Conservation (phyloP, 2,797 vertebrate species). For the Chaetophractus vellerosus region DNA sequence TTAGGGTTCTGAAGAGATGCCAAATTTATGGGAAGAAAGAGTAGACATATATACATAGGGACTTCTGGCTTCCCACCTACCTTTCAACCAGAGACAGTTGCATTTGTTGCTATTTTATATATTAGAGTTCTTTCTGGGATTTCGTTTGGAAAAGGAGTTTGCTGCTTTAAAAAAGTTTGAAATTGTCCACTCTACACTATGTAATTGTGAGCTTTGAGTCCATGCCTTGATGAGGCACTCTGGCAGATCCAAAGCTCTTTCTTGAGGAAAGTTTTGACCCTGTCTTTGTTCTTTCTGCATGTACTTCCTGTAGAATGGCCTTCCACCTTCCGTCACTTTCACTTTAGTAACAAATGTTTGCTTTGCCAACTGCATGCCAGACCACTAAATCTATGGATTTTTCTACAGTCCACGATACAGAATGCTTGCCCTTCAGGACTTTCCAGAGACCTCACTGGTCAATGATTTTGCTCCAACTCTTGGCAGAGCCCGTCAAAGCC, state of each 20-base stretch:
- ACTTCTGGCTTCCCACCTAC: background rate
- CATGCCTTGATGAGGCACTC: background rate
- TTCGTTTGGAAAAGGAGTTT: background rate
- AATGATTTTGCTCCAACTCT: background rate
- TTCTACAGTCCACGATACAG: background rate
- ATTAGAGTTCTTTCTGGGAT: background rate
- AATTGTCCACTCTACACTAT: background rate
- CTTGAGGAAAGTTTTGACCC: background rate
- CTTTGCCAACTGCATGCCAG: constrained; percentile 64
- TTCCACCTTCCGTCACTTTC: constrained; percentile 53
- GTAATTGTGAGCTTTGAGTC: background rate
- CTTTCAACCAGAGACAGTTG: background rate
- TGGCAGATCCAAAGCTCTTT: background rate
- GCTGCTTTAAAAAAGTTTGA: constrained; percentile 1
- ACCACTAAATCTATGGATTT: constrained; percentile 53
- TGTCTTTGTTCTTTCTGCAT: constrained; percentile 26
- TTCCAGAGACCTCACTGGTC: background rate
- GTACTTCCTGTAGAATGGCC: background rate
- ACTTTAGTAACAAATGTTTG: constrained; percentile 60
- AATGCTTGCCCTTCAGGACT: constrained; percentile 20
- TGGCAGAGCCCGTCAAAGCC: background rate
- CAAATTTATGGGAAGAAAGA: background rate
- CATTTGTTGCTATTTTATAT: background rate
- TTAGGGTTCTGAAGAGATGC: background rate
- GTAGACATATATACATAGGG: background rate